These are phyloP conservation scores for Zaprionus inermis DNA, from an alignment of 1,140 invertebrate genomes.

Conservation along the genomic window DNA sequence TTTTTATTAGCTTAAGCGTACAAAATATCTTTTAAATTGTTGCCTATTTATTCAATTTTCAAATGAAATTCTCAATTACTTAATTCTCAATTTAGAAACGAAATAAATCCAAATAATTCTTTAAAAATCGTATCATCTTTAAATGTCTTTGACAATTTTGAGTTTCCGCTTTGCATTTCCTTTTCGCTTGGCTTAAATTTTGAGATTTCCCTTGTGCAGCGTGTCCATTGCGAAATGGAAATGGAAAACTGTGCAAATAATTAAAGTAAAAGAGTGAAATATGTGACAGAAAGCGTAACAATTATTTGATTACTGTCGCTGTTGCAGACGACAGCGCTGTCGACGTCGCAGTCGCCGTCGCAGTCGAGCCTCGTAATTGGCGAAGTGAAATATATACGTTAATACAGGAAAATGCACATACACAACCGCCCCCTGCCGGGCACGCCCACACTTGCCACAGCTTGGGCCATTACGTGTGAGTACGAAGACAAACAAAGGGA, in stretches of 20 bases:
- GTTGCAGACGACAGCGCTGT: slow-evolving; percentile 16
- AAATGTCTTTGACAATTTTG: not conserved
- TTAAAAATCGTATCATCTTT: not conserved
- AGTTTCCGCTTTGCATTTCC: not conserved
- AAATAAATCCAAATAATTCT: not conserved
- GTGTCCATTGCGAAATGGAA: slow-evolving; percentile 18
- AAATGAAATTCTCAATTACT: not conserved
- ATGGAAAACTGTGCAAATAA: slow-evolving; percentile 68
- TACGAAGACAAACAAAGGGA: slow-evolving; percentile 12
- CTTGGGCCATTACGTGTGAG: slow-evolving; percentile 59
- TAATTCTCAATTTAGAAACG: not conserved
- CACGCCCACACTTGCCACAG: slow-evolving; percentile 49
- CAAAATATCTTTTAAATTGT: not conserved
- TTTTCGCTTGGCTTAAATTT: not conserved
- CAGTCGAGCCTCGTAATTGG: slow-evolving; percentile 64
- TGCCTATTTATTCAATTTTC: not conserved
- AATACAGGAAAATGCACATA: slow-evolving; percentile 19
- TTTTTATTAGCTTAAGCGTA: too few species aligned
- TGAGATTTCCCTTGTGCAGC: not conserved
- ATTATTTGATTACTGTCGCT: slow-evolving; percentile 83
- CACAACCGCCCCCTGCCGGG: not conserved
- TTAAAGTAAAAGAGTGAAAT: slow-evolving; percentile 66
- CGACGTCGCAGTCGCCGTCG: slow-evolving; percentile 49
- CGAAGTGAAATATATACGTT: slow-evolving; percentile 67
- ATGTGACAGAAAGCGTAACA: slow-evolving; percentile 71